These are phyloP conservation scores for Bovichtus diacanthus DNA, from an alignment of 2,797 vertebrate genomes.

Conservation along the genomic window DNA sequence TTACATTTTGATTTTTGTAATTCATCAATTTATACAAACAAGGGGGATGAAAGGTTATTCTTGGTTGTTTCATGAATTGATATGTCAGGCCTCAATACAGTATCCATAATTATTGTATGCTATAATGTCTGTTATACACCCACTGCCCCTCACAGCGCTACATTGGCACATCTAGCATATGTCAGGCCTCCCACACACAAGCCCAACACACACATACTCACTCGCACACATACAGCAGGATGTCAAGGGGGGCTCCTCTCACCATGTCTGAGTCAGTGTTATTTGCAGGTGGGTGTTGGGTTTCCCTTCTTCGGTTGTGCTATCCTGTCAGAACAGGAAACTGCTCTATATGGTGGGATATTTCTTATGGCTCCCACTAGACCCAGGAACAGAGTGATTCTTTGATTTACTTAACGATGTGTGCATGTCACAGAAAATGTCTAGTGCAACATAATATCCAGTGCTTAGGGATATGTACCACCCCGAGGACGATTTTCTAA, in stretches of 20 bases:
- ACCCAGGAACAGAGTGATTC: slow-evolving; percentile 40
- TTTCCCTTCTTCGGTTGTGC: slow-evolving; percentile 69
- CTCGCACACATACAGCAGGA: slow-evolving; percentile 44
- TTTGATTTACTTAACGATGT: slow-evolving; percentile 65
- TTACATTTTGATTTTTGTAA: too few species aligned
- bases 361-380: slow-evolving; percentile 53
- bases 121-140: slow-evolving; percentile 50
- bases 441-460: slow-evolving; percentile 55
- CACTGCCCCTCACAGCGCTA: slow-evolving; percentile 44
- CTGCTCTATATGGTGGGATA: slow-evolving; percentile 52
- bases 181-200: slow-evolving; percentile 65
- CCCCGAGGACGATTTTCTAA: slow-evolving; percentile 59
- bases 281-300: slow-evolving; percentile 74
- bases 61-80: slow-evolving; percentile 21
- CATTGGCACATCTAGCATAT: slow-evolving; percentile 66
- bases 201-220: slow-evolving; percentile 34
- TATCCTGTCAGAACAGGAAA: slow-evolving; percentile 75
- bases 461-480: slow-evolving; percentile 25
- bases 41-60: background rate
- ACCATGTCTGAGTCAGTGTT: slow-evolving; percentile 69
- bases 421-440: slow-evolving; percentile 59
- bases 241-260: slow-evolving; percentile 59
- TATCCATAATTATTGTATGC: slow-evolving; percentile 32
- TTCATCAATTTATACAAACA: slow-evolving; percentile 8
- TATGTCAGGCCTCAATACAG: slow-evolving; percentile 13